phyloP scores from a whole-genome alignment of 2,888 invertebrate species.

The Eucriotettix oculatus region DNA sequence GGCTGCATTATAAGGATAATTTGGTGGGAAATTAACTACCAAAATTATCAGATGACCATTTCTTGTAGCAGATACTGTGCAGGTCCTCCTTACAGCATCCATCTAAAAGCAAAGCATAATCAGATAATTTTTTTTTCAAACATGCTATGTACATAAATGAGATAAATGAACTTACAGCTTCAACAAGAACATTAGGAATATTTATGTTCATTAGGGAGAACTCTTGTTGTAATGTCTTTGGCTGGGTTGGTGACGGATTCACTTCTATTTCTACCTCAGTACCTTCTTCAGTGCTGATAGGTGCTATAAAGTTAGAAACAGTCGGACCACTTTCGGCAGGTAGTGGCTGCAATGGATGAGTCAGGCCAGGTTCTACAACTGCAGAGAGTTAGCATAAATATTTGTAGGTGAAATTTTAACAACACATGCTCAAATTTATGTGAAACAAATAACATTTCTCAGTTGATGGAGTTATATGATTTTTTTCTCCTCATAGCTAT shows the following conservation, averaged over 20 bases:
- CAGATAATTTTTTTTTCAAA: background rate
- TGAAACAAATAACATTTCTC: too few species aligned
- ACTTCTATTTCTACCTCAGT: conserved; percentile 5
- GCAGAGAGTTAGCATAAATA: background rate
- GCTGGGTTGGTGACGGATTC: conserved; percentile 21
- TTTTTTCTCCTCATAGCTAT: too few species aligned
- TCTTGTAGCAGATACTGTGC: conserved; percentile 37
- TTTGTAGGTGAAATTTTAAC: background rate
- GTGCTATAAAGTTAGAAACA: conserved; percentile 2
- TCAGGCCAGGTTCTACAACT: conserved; percentile 8
- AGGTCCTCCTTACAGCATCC: conserved; percentile 38
- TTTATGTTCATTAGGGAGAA: conserved; percentile 59
- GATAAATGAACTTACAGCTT: conserved; percentile 21
- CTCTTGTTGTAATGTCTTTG: conserved; percentile 52
- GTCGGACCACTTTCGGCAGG: conserved; percentile 1
- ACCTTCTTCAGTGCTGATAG: background rate
- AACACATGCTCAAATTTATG: background rate
- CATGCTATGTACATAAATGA: background rate
- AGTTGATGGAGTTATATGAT: too few species aligned
- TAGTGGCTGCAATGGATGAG: conserved; percentile 7
- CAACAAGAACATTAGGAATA: conserved; percentile 49
- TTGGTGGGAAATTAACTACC: conserved; percentile 50
- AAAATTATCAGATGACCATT: conserved; percentile 37
- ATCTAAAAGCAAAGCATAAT: conserved; percentile 20
- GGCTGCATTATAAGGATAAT: conserved; percentile 52